A percentile compares a stretch with the other conserved stretches of the same genome.
phyloP scores from a whole-genome alignment of 1,140 invertebrate species.

The Pectinophora gossypiella region DNA sequence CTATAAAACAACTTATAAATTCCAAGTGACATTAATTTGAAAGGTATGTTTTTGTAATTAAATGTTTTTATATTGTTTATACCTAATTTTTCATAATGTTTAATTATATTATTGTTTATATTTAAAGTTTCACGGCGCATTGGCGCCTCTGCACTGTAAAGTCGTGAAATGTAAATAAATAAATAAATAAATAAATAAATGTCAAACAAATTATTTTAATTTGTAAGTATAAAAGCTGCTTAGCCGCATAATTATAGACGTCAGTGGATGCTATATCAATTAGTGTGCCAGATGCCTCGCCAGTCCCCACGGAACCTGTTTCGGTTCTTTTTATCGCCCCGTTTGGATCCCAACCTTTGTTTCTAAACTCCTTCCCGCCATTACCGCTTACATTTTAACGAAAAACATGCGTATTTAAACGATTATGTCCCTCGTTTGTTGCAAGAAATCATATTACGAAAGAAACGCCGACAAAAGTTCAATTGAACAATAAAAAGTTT shows the following conservation, averaged over 20 bases:
- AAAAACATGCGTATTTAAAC: not conserved
- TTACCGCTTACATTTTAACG: conserved; percentile 9
- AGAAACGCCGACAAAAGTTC: conserved; percentile 9
- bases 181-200: too few species aligned
- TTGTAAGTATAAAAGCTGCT: not conserved
- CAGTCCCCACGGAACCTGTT: conserved; percentile 59
- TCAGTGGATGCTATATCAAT: conserved; percentile 59
- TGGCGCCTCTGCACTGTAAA: too few species aligned
- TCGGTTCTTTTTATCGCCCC: conserved; percentile 42
- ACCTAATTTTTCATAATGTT: too few species aligned
- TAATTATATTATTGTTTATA: too few species aligned
- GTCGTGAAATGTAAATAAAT: too few species aligned
- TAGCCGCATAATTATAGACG: conserved; percentile 37
- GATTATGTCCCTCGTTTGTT: not conserved
- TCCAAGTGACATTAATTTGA: too few species aligned
- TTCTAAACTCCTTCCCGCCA: conserved; percentile 20
- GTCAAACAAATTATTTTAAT: too few species aligned
- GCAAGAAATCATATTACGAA: conserved; percentile 21
- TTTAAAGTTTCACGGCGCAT: too few species aligned
- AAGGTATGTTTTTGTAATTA: too few species aligned
- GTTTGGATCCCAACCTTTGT: conserved; percentile 39
- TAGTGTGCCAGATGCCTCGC: conserved; percentile 63
- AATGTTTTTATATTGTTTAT: too few species aligned
- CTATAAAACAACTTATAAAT: too few species aligned
- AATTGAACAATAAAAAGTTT: conserved; percentile 26